Conservation (phyloP, 2,113 vertebrate species). For the Orthonyx spaldingii region DNA sequence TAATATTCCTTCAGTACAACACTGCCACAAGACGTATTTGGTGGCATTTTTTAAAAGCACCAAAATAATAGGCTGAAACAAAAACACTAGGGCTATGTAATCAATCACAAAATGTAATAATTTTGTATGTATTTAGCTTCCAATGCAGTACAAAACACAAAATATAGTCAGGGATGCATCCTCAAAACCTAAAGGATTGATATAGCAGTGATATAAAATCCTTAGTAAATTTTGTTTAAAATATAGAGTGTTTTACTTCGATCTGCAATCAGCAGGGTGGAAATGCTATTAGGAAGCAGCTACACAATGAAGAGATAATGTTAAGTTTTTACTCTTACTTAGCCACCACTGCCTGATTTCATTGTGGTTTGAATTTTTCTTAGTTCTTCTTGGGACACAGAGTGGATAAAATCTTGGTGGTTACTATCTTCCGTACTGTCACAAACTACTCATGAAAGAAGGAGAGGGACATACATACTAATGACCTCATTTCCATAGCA, state of each 20-base stretch:
- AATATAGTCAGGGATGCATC: neutral
- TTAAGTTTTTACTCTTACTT: neutral
- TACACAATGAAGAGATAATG: too few relatives aligned
- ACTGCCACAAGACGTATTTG: neutral
- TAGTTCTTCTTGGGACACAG: neutral
- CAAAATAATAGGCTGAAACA: neutral
- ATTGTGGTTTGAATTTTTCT: neutral
- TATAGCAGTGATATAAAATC: neutral
- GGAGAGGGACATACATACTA: too few relatives aligned
- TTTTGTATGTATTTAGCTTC: neutral
- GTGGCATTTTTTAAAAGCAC: neutral
- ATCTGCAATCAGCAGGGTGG: neutral
- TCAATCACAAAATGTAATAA: neutral
- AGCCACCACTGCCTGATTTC: neutral
- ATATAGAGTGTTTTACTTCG: neutral
- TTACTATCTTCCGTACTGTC: neutral
- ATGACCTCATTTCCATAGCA: neutral
- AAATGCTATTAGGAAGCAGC: neutral
- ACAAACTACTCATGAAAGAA: neutral
- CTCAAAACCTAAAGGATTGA: neutral
- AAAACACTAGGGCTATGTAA: neutral
- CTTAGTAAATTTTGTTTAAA: neutral
- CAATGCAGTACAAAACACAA: neutral
- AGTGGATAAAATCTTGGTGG: neutral
- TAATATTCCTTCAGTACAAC: neutral